These are phyloP conservation scores for Standfussiana lucernea DNA, from an alignment of 2,888 invertebrate genomes.

Conservation along the genomic window DNA sequence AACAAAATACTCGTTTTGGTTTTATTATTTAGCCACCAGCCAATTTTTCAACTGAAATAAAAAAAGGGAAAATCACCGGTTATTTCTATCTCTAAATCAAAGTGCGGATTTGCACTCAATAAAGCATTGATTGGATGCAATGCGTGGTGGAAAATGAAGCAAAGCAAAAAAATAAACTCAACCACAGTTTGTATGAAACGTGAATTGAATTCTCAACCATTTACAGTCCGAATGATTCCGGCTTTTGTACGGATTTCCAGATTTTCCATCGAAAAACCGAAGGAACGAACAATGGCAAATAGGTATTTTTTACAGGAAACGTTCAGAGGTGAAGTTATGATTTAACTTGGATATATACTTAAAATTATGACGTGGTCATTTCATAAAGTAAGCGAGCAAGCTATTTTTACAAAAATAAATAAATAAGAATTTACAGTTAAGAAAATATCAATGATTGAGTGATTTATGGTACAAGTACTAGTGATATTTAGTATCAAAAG, in stretches of 20 bases:
- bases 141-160: conserved; percentile 26
- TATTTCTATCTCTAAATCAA: not conserved
- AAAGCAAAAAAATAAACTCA: conserved; percentile 30
- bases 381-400: not conserved
- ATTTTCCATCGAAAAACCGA: conserved; percentile 30
- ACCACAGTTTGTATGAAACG: conserved; percentile 44
- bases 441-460: not conserved
- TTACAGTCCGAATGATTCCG: conserved; percentile 29
- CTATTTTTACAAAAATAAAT: not conserved
- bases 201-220: conserved; percentile 58
- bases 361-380: not conserved
- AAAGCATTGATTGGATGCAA: conserved; percentile 20
- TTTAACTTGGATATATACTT: not conserved
- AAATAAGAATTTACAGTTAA: not conserved
- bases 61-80: not conserved
- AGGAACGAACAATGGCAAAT: not conserved
- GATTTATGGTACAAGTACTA: not conserved
- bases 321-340: not conserved
- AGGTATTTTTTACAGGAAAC: not conserved
- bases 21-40: not conserved
- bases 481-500: not conserved
- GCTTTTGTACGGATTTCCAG: conserved; percentile 35
- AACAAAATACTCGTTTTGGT: not conserved
- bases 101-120: conserved; percentile 8
- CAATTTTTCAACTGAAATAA: not conserved